Conservation (phyloP, 1,140 invertebrate genomes). For the Drosophila tropicalis region DNA sequence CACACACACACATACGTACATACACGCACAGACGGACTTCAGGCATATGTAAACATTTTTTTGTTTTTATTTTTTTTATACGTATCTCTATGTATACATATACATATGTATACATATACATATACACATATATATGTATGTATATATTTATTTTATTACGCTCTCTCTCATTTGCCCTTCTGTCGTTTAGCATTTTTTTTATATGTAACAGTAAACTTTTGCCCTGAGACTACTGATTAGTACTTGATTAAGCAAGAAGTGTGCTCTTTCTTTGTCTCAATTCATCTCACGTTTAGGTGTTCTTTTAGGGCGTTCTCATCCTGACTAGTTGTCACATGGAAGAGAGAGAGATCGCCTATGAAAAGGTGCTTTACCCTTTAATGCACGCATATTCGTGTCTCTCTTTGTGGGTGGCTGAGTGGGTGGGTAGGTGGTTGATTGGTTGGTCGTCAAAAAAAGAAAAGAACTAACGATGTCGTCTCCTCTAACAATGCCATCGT, state of each 20-base stretch:
- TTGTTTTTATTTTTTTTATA: background rate
- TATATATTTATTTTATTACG: background rate
- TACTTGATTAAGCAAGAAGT: constrained; percentile 21
- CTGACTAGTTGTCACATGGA: background rate
- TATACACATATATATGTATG: too few relatives aligned
- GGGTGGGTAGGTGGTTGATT: background rate
- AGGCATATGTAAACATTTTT: constrained; percentile 10
- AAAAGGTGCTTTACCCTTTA: background rate
- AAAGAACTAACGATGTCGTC: background rate
- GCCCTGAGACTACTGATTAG: constrained; percentile 8
- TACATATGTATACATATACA: too few relatives aligned
- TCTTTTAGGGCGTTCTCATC: background rate
- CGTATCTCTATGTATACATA: too few relatives aligned
- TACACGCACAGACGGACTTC: background rate
- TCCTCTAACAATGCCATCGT: background rate
- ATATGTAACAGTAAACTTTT: constrained; percentile 8
- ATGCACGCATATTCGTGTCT: background rate
- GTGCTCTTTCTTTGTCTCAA: constrained; percentile 44
- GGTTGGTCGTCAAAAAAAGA: background rate
- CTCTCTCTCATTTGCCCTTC: constrained; percentile 2
- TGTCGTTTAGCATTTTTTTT: background rate
- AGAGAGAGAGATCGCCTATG: constrained; percentile 35
- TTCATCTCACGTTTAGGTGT: background rate
- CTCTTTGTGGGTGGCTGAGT: background rate
- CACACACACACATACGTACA: constrained; percentile 1